Percentiles rank a stretch among this genome's conserved stretches.
These are phyloP conservation scores for Chaetura pelagica DNA, from an alignment of 2,113 vertebrate genomes.

Conservation along the genomic window DNA sequence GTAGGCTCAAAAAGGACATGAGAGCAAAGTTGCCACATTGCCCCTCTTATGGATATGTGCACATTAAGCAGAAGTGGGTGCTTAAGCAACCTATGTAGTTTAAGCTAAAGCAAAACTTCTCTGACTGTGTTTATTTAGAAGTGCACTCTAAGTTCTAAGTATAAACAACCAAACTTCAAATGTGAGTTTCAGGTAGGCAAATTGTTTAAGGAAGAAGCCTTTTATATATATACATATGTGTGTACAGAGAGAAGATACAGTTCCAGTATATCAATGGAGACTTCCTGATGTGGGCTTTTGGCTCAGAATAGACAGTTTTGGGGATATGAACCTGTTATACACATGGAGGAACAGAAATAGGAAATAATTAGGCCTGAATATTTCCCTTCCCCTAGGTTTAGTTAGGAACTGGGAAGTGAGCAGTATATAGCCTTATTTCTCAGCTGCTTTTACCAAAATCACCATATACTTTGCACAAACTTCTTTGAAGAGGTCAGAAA, in stretches of 20 bases:
- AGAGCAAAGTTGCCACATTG: neutral
- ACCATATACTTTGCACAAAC: neutral
- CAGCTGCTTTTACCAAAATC: neutral
- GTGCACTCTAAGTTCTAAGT: neutral
- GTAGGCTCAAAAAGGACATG: rapidly evolving
- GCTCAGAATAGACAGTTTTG: neutral
- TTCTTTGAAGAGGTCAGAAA: neutral
- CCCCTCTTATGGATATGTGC: neutral
- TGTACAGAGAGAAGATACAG: neutral
- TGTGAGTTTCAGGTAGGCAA: neutral
- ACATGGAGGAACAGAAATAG: neutral
- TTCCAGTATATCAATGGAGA: neutral
- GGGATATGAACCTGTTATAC: neutral
- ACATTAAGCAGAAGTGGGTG: rapidly evolving
- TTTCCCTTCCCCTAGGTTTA: neutral
- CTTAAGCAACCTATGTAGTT: neutral
- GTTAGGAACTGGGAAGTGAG: neutral
- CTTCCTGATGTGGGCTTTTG: neutral
- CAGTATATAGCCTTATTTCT: neutral
- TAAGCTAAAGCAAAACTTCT: neutral
- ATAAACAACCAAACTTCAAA: neutral
- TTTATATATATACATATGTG: too few species aligned
- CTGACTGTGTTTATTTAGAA: neutral
- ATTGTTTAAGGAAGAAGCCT: neutral
- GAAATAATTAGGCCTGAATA: neutral